A percentile compares a stretch with the other conserved stretches of the same genome.
Evolutionary conservation across 2,113 vertebrate genomes (phyloP).

Genomic region (Gila orcuttii): DNA sequence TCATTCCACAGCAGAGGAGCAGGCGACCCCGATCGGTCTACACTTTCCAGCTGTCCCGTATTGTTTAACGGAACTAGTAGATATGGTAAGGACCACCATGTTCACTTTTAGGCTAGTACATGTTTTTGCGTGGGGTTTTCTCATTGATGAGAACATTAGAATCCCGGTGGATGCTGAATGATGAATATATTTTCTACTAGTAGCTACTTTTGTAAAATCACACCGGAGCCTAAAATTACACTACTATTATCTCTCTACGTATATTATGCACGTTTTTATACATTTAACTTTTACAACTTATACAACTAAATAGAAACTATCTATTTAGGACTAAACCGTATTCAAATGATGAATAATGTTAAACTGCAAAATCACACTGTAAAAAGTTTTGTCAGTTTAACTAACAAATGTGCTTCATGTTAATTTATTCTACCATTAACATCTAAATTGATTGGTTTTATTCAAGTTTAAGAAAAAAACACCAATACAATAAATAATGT

Average conservation of each 20-base stretch:
- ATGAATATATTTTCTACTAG: not conserved
- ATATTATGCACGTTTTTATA: not conserved
- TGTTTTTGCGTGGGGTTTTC: not conserved
- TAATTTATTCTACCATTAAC: not conserved
- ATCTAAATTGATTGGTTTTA: not conserved
- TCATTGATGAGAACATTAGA: not conserved
- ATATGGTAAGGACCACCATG: constrained; percentile 22
- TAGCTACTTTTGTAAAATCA: not conserved
- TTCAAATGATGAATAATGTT: not conserved
- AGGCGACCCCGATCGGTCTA: not conserved
- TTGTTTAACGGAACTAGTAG: not conserved
- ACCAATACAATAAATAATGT: no score
- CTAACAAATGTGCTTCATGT: not conserved
- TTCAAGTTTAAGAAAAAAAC: not conserved
- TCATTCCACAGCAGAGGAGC: constrained; percentile 7
- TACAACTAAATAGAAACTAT: no score
- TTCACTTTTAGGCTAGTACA: not conserved
- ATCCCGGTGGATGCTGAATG: not conserved
- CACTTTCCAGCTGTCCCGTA: not conserved
- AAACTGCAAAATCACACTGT: not conserved
- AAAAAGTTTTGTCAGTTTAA: not conserved
- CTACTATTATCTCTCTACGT: not conserved
- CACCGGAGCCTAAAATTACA: not conserved
- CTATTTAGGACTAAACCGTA: not conserved
- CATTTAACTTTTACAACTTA: not conserved